Evolutionary conservation across 2,797 vertebrate genomes (phyloP).

Genomic region (Crocidura indochinensis): DNA sequence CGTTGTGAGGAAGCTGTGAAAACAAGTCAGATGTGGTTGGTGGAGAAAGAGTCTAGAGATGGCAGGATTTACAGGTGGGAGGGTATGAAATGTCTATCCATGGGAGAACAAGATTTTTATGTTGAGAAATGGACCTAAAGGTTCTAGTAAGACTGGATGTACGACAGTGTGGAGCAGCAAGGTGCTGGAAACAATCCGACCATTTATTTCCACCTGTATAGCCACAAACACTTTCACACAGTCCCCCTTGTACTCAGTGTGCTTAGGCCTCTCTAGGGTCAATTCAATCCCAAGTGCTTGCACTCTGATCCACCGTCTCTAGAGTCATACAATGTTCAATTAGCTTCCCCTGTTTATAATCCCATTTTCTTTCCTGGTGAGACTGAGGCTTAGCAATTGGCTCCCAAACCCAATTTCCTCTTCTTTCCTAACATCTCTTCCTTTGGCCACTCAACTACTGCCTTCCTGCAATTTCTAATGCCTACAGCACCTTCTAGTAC

Average conservation of each 20-base stretch:
- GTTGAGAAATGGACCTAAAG: not conserved
- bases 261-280: not conserved
- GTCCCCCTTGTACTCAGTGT: not conserved
- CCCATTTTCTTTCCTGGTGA: not conserved
- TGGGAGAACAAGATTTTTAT: fast-evolving
- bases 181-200: no score
- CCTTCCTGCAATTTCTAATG: not conserved
- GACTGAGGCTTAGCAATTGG: not conserved
- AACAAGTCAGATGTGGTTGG: not conserved
- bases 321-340: not conserved
- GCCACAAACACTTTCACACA: not conserved
- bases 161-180: not conserved
- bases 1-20: not conserved
- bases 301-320: not conserved
- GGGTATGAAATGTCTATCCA: not conserved
- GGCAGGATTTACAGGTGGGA: not conserved
- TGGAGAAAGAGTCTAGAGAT: not conserved
- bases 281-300: not conserved
- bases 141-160: not conserved
- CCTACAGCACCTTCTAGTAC: not conserved
- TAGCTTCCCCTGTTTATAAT: not conserved
- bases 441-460: not conserved
- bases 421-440: not conserved
- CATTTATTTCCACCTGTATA: not conserved
- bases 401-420: not conserved